Conservation (phyloP, 2,113 vertebrate genomes). For the Hippoglossus stenolepis region DNA sequence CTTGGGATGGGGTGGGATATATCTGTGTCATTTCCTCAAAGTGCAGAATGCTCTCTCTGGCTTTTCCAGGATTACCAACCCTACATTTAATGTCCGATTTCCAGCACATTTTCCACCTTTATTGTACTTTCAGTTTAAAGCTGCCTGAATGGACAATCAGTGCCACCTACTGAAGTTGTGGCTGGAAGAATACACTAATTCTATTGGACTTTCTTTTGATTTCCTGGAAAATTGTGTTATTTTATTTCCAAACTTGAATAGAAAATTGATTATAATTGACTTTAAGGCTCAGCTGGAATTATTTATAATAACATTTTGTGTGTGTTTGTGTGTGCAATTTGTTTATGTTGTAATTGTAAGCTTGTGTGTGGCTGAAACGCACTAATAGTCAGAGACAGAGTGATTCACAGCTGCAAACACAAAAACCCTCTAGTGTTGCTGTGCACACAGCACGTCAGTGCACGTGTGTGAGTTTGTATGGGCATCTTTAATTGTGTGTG, state of each 20-base stretch:
- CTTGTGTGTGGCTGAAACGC: background rate
- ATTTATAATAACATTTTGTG: background rate
- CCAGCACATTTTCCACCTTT: background rate
- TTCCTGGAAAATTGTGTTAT: background rate
- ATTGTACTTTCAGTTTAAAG: background rate
- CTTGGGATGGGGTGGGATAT: too few relatives aligned
- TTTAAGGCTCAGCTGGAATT: background rate
- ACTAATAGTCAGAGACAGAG: background rate
- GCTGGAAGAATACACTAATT: background rate
- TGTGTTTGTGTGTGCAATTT: background rate
- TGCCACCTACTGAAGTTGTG: too few relatives aligned
- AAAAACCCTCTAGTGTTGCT: background rate
- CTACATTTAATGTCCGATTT: background rate
- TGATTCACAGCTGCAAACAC: conserved; percentile 5
- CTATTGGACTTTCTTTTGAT: background rate
- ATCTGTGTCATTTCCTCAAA: too few relatives aligned
- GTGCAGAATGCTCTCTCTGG: too few relatives aligned
- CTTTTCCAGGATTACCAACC: too few relatives aligned
- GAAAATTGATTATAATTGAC: background rate
- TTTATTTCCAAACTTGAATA: background rate
- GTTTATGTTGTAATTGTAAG: background rate
- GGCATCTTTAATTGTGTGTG: background rate
- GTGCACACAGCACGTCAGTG: background rate
- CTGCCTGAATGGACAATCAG: too few relatives aligned
- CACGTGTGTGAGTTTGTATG: background rate